A percentile compares a stretch with the other conserved stretches of the same genome.
phyloP scores from a whole-genome alignment of 2,113 vertebrate species.

The Rallus limicola region DNA sequence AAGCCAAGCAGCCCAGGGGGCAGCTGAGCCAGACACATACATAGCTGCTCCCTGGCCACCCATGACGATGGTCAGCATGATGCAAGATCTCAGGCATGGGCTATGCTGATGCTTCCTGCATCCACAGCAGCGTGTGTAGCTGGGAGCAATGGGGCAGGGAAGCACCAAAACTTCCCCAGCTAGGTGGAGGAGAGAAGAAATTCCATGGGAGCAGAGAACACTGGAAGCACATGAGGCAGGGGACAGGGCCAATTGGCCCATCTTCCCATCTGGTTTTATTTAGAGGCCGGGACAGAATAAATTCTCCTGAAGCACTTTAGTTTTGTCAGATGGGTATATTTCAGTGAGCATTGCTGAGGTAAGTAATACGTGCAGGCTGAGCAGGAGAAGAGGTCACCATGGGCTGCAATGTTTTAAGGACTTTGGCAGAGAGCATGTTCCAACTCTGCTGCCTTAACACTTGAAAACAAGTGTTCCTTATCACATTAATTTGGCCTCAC shows the following conservation, averaged over 20 bases:
- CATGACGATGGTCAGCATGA: neutral
- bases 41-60: neutral
- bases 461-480: neutral
- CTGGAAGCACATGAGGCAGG: neutral
- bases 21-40: neutral
- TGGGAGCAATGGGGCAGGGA: neutral
- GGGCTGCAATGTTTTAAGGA: neutral
- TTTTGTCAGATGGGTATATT: neutral
- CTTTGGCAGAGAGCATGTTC: neutral
- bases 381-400: neutral
- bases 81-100: rapidly evolving
- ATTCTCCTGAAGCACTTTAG: neutral
- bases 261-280: neutral
- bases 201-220: neutral
- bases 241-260: neutral
- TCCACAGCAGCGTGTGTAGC: rapidly evolving
- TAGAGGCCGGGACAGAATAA: neutral
- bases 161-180: neutral
- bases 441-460: neutral
- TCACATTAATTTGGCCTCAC: neutral
- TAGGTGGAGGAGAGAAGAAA: neutral
- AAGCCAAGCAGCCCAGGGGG: neutral
- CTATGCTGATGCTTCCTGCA: neutral
- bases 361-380: neutral
- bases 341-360: neutral